Conservation (phyloP, 2,113 vertebrate genomes). For the Agelaius tricolor region DNA sequence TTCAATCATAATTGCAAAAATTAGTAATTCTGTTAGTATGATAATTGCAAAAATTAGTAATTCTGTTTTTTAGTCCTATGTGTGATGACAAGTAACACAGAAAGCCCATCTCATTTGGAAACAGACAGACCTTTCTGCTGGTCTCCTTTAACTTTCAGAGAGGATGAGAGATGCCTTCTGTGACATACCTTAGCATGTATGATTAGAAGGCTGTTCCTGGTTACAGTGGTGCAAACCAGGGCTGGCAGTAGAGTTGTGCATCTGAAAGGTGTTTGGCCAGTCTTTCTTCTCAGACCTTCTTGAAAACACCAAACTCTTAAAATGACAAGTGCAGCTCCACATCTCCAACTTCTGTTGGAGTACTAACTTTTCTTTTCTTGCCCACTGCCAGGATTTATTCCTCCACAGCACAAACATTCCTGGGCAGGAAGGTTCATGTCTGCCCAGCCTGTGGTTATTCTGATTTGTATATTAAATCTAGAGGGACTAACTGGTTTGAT, state of each 20-base stretch:
- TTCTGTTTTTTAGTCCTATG: not conserved
- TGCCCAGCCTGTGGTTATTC: constrained; percentile 31
- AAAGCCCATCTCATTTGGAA: not conserved
- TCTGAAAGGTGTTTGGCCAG: not conserved
- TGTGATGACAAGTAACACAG: not conserved
- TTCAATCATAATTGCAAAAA: not conserved
- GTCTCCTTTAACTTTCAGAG: not conserved
- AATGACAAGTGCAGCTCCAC: not conserved
- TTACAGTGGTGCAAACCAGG: not conserved
- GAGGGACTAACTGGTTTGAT: constrained; percentile 14
- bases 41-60: not conserved
- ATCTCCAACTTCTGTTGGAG: not conserved
- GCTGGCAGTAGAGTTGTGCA: not conserved
- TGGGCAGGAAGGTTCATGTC: constrained; percentile 24
- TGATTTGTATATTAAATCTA: constrained; percentile 4
- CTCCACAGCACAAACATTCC: not conserved
- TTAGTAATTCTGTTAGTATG: not conserved
- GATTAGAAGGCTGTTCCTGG: not conserved
- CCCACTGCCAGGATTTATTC: not conserved
- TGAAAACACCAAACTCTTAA: not conserved
- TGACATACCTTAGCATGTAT: not conserved
- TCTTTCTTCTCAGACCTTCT: not conserved
- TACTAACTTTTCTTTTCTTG: not conserved
- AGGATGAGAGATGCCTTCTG: accelerated
- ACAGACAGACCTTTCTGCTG: not conserved